Conservation (phyloP, 2,113 vertebrate genomes). For the Rutilus rutilus region DNA sequence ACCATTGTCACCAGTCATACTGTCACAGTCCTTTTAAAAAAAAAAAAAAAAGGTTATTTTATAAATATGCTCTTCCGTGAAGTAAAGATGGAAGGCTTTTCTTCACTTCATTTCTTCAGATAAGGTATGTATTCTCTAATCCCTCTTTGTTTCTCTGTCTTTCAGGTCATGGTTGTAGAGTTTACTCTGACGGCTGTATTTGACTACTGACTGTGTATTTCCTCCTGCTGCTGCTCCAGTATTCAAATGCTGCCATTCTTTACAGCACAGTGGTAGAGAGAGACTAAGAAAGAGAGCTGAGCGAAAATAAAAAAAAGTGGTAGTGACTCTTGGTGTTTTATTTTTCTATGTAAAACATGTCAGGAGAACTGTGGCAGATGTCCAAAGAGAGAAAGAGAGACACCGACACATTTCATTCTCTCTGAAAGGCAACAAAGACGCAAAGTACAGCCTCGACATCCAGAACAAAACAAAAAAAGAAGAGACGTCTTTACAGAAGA, state of each 20-base stretch:
- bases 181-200: slow-evolving; percentile 25
- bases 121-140: background rate
- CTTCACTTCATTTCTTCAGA: background rate
- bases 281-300: slow-evolving; percentile 1
- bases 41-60: background rate
- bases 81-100: background rate
- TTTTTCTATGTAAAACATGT: slow-evolving; percentile 22
- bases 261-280: background rate
- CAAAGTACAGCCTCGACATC: background rate
- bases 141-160: background rate
- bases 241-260: slow-evolving; percentile 51
- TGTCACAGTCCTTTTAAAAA: background rate
- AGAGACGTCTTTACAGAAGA: background rate
- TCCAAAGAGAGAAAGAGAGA: background rate
- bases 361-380: background rate
- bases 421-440: background rate
- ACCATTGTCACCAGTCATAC: too few relatives aligned
- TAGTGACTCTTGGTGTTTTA: background rate
- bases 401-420: background rate
- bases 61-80: background rate
- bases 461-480: background rate
- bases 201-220: slow-evolving; percentile 49
- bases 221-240: slow-evolving; percentile 47
- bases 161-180: background rate
- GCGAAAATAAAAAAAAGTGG: too few relatives aligned